Base-by-base conservation (phyloP, 2,888 invertebrate genomes). In the Drosophila pseudotakahashii region DNA sequence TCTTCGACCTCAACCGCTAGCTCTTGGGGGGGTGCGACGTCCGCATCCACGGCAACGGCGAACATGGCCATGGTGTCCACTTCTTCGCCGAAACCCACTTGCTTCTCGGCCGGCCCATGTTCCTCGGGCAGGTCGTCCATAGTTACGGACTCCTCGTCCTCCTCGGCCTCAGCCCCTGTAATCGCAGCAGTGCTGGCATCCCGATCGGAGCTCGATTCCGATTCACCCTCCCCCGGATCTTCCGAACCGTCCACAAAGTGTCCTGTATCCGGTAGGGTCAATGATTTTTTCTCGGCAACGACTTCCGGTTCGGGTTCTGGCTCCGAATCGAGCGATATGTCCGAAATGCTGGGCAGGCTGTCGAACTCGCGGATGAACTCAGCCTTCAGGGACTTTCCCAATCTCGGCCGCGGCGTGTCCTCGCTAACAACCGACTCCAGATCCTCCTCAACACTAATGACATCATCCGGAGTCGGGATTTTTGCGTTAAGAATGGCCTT, bases 11-110 rank as follows among this genome's bases (percentile, higher is more conserved):
- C 5, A 0, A 26, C 16, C 0, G 3, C 9, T 19, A 14, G 0
- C 0, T 47, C 47, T 26, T 4, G 9, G 3, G 11, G 10, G 5
- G 13, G 2, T 2, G 16, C 7, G 0, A 16, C 1, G 0, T 42
- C 13, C 2, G 37, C 13, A 9, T 36, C 57, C 10, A 41, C 1
- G 13, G 58, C 70, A 9, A 13, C 47, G 26, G 34, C 11, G 9
- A 67, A 69, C 69, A 54, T 54, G 11, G 66, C 66, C 69, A 66
- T 69, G 10, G 70, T 69, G 11, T 57, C 70, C 6, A 14, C 19
- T 1, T 68, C 55, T 3, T 67, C 70, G 3, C 30, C 13, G 7
- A 66, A 36, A 0, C 32, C 10, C 11, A 39, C 39, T n/a, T 26
- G 32, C 14, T 57, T 55, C 9, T 14, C 36, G 2, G 1, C 3